phyloP scores from a whole-genome alignment of 2,888 invertebrate genomes.

The Conomelus anceps region DNA sequence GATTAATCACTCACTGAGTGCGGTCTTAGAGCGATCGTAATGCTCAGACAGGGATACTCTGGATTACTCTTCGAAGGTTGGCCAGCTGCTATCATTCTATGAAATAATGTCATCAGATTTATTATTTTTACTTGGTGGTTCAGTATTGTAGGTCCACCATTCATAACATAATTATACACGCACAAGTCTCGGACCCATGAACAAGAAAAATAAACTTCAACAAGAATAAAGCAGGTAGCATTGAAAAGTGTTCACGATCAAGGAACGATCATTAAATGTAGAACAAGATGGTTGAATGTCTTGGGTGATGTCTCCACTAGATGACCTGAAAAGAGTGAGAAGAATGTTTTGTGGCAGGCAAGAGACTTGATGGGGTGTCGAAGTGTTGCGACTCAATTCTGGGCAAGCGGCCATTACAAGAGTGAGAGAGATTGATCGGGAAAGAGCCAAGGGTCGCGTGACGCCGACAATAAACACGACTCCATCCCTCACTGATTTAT shows the following conservation, averaged over 20 bases:
- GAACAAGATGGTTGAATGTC: neutral
- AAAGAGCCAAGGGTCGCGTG: neutral
- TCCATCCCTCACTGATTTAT: conserved; percentile 5
- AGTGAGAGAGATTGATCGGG: neutral
- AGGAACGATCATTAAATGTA: neutral
- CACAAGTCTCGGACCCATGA: no score
- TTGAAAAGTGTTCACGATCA: neutral
- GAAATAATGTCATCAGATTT: no score
- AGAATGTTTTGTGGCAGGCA: neutral
- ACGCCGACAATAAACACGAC: conserved; percentile 1
- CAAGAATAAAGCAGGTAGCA: no score
- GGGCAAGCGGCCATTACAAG: neutral
- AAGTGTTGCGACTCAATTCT: conserved; percentile 9
- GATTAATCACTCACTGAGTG: no score
- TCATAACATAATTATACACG: no score
- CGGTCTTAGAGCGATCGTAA: no score
- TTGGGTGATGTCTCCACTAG: neutral
- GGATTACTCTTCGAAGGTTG: no score
- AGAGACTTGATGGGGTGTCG: neutral
- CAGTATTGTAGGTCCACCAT: no score
- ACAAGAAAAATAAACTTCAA: no score
- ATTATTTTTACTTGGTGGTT: no score
- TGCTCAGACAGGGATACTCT: no score
- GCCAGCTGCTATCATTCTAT: no score
- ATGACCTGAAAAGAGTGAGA: neutral